A percentile compares a stretch with the other conserved stretches of the same genome.
Conservation (phyloP, 2,888 invertebrate species). For the Drosophila mettleri region DNA sequence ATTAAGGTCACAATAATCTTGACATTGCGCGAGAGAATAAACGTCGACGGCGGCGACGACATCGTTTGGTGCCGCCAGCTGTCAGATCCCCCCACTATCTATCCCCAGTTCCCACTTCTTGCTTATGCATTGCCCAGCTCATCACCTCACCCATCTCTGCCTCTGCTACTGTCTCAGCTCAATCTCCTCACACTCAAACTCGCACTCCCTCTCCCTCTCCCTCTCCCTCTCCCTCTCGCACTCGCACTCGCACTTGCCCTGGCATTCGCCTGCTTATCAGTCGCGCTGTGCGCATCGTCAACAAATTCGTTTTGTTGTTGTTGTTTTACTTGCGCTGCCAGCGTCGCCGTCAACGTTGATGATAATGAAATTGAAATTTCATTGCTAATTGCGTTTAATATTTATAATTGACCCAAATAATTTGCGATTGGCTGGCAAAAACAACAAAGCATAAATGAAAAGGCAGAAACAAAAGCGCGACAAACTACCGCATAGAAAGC, state of each 20-base stretch:
- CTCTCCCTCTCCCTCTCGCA: too few species aligned
- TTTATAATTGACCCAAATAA: slow-evolving; percentile 80
- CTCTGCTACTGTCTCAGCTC: background rate
- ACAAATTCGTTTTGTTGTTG: slow-evolving; percentile 41
- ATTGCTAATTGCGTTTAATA: slow-evolving; percentile 79
- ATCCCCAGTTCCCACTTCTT: background rate
- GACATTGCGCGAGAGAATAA: slow-evolving; percentile 65
- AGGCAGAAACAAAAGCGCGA: slow-evolving; percentile 35
- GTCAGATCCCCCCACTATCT: slow-evolving; percentile 1
- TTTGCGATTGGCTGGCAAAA: slow-evolving; percentile 68
- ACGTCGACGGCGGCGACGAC: slow-evolving; percentile 23
- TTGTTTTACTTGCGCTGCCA: slow-evolving; percentile 20
- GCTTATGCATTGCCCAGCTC: slow-evolving; percentile 35
- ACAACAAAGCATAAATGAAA: slow-evolving; percentile 28
- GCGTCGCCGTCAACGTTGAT: slow-evolving; percentile 48
- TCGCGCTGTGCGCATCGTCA: slow-evolving; percentile 40
- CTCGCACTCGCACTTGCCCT: slow-evolving; percentile 3
- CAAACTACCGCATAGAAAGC: slow-evolving; percentile 43
- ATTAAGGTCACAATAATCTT: slow-evolving; percentile 75
- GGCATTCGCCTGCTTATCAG: slow-evolving; percentile 47
- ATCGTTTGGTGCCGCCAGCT: slow-evolving; percentile 21
- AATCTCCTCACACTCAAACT: slow-evolving; percentile 1
- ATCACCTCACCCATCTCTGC: slow-evolving; percentile 20
- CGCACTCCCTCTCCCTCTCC: background rate
- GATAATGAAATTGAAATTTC: slow-evolving; percentile 81